These are phyloP conservation scores for Sphyrna mokarran DNA, from an alignment of 2,113 vertebrate genomes.

Conservation along the genomic window DNA sequence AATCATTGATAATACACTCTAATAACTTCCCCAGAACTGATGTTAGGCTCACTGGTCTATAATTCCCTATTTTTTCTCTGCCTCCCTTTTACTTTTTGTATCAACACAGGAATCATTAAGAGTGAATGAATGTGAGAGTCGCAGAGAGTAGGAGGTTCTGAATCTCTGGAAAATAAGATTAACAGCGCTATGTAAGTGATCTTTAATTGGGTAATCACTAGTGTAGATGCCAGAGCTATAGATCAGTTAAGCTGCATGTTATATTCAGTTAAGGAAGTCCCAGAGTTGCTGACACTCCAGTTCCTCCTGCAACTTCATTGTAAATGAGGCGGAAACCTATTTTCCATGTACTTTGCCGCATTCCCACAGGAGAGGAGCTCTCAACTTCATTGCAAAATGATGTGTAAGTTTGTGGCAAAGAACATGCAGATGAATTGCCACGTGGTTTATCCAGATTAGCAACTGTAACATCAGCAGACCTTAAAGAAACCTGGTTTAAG, in stretches of 20 bases:
- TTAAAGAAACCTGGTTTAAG: not conserved
- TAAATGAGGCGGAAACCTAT: not conserved
- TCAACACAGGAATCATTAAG: not conserved
- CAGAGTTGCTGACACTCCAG: not conserved
- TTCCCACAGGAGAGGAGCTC: not conserved
- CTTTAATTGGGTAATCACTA: not conserved
- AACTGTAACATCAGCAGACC: not conserved
- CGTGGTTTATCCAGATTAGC: not conserved
- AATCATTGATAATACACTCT: too few relatives aligned
- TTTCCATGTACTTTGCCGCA: not conserved
- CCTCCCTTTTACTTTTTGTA: not conserved
- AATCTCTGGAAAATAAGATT: not conserved
- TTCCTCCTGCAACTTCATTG: not conserved
- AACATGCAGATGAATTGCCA: not conserved
- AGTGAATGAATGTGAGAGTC: not conserved
- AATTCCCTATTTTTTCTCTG: too few relatives aligned
- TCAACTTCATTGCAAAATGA: not conserved
- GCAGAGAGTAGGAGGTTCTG: not conserved
- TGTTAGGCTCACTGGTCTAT: too few relatives aligned
- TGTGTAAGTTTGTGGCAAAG: not conserved
- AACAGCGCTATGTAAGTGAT: not conserved
- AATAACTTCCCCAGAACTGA: too few relatives aligned
- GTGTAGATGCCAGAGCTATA: not conserved
- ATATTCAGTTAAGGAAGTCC: not conserved
- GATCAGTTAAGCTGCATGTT: not conserved